A percentile compares a stretch with the other conserved stretches of the same genome.
These are phyloP conservation scores for Hydrophis major DNA, from an alignment of 2,797 vertebrate genomes.

Conservation along the genomic window DNA sequence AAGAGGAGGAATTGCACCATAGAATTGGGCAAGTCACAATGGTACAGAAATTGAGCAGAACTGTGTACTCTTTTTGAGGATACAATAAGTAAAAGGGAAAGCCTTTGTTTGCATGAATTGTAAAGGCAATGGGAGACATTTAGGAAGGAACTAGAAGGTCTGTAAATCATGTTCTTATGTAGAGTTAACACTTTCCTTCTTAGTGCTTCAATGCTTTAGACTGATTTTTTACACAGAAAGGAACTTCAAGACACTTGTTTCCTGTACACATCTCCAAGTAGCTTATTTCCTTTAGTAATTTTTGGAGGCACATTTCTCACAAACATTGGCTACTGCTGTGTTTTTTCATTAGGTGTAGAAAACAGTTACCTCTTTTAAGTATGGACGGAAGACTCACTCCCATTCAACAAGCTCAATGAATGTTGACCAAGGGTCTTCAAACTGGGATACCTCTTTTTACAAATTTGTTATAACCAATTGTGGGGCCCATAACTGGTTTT, in stretches of 20 bases:
- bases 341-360: not conserved
- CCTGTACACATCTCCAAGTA: not conserved
- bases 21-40: not conserved
- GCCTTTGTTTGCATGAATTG: not conserved
- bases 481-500: not conserved
- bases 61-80: not conserved
- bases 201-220: not conserved
- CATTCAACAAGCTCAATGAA: fast-evolving
- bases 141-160: not conserved
- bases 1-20: fast-evolving
- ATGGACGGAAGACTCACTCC: not conserved
- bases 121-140: not conserved
- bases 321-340: not conserved
- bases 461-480: too few species aligned
- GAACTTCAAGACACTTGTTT: not conserved
- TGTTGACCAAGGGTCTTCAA: not conserved
- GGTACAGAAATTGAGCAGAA: fast-evolving
- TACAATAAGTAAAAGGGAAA: not conserved
- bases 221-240: not conserved
- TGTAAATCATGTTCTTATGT: not conserved
- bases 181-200: too few species aligned
- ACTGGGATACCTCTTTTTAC: not conserved
- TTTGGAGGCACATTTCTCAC: not conserved
- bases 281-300: not conserved
- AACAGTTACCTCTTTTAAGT: not conserved